Percentiles rank a stretch among this genome's conserved stretches.
phyloP scores from a whole-genome alignment of 2,888 invertebrate species.

The Heteropelma amictum region DNA sequence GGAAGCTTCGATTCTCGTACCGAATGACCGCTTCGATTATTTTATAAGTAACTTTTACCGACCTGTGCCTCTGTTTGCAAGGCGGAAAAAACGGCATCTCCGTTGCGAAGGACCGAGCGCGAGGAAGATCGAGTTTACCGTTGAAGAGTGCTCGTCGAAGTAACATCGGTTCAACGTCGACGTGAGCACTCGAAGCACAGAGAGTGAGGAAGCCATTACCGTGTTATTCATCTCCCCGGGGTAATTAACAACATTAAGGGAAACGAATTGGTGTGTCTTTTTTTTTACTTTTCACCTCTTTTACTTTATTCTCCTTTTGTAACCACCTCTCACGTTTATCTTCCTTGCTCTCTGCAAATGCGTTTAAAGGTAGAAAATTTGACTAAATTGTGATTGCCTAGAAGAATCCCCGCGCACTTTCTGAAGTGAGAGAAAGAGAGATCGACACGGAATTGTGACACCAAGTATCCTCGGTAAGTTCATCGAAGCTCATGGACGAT shows the following conservation, averaged over 20 bases:
- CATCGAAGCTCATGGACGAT: constrained; percentile 35
- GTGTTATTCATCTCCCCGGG: constrained; percentile 3
- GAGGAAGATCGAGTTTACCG: constrained; percentile 66
- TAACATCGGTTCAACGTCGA: constrained; percentile 65
- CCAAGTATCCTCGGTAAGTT: constrained; percentile 31
- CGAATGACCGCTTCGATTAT: constrained; percentile 32
- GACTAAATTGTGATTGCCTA: constrained; percentile 71
- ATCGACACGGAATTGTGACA: background rate
- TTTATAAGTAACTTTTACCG: constrained; percentile 39
- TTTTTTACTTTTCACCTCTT: background rate
- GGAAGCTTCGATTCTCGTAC: constrained; percentile 5
- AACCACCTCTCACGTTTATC: constrained; percentile 32
- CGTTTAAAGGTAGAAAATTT: constrained; percentile 63
- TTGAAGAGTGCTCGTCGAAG: constrained; percentile 70
- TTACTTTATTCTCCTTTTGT: constrained; percentile 14
- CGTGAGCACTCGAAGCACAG: constrained; percentile 65
- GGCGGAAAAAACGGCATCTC: background rate
- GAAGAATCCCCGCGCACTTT: constrained; percentile 59
- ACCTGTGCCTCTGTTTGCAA: constrained; percentile 10
- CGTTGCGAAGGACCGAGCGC: constrained; percentile 53
- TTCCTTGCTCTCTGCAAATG: constrained; percentile 52
- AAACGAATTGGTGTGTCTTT: background rate
- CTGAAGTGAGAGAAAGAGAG: constrained; percentile 11
- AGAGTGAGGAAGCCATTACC: constrained; percentile 52
- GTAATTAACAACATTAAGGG: constrained; percentile 16